phyloP scores from a whole-genome alignment of 1,140 invertebrate species.

The Megalopta genalis region DNA sequence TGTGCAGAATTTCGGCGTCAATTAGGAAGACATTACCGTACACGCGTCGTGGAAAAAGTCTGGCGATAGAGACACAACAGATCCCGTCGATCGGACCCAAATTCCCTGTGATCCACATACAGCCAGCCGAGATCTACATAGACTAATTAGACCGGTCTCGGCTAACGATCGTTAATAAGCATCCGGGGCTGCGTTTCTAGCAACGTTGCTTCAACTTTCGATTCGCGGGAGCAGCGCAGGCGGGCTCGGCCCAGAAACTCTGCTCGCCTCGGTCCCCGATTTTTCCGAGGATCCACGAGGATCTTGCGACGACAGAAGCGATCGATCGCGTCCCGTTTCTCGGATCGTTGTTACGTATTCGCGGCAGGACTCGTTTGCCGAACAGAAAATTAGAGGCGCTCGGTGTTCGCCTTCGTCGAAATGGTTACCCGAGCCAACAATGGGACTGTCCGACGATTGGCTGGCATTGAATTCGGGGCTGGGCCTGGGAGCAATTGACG shows the following conservation, averaged over 20 bases:
- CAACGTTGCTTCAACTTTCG: neutral
- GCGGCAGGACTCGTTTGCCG: slow-evolving; percentile 19
- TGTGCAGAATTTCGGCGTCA: too few species aligned
- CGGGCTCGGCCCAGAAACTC: neutral
- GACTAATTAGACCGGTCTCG: slow-evolving; percentile 14
- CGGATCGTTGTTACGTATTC: slow-evolving; percentile 21
- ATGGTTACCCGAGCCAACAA: slow-evolving; percentile 18
- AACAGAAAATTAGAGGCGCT: slow-evolving; percentile 43
- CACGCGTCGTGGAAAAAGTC: too few species aligned
- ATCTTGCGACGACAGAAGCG: neutral
- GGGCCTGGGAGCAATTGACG: slow-evolving; percentile 40
- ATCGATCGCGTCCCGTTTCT: slow-evolving; percentile 5
- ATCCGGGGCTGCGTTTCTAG: neutral
- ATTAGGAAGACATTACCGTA: too few species aligned
- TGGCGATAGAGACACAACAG: too few species aligned
- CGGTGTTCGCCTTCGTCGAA: slow-evolving; percentile 35
- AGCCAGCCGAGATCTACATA: neutral
- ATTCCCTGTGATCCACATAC: neutral
- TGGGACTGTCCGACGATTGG: slow-evolving; percentile 37
- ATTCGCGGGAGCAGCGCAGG: neutral
- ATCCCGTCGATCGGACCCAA: neutral
- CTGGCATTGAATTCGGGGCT: slow-evolving; percentile 51
- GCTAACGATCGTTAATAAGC: slow-evolving; percentile 28
- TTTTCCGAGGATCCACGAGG: slow-evolving; percentile 10
- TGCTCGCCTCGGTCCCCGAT: neutral